Evolutionary conservation across 1,140 invertebrate species (phyloP), one percentile per base, ranked within the genome.

Genomic region (Aphaenogaster floridana): DNA sequence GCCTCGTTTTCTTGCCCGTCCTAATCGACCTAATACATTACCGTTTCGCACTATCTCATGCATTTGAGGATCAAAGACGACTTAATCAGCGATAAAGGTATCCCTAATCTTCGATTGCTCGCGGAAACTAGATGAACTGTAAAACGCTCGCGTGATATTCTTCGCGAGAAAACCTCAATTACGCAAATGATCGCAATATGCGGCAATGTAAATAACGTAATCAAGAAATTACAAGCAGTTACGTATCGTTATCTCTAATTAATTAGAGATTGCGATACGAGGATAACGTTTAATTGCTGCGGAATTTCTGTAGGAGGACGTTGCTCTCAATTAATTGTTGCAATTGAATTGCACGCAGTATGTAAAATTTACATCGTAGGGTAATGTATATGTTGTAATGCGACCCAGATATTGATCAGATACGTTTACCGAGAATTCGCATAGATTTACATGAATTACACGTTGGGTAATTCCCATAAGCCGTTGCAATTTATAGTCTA

Each of bases 381-480:
- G 1, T 17, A n/a, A 71, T 79, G 21, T 21, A 34, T 11, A 13
- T 68, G 34, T 57, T n/a, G 13, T 21, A 45, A 71, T 34, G 21
- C 17, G 13, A 11, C 39, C 39, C 50, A 45, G 64, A 80, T 68
- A 50, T 17, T 42, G 63, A 54, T 54, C 15, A 36, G n/a, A 69
- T 69, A 57, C 1, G n/a, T 57, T 71, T 45, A 42, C 3, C 13
- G 68, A 57, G 50, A 69, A 57, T n/a, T 69, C 15, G 78, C 64
- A 81, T 81, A 57, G 52, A 81, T 81, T 57, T 81, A 15, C 79
- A 71, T 81, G 21, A 71, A 81, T 81, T 71, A 71, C 15, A 17
- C 64, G n/a, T 71, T 71, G 48, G 50, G 21, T 42, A 81, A 69
- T 57, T 42, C 36, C 63, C 8, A n/a, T 21, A 17, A 13, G n/a